phyloP scores from a whole-genome alignment of 2,888 invertebrate genomes.

The Agrotis exclamationis region DNA sequence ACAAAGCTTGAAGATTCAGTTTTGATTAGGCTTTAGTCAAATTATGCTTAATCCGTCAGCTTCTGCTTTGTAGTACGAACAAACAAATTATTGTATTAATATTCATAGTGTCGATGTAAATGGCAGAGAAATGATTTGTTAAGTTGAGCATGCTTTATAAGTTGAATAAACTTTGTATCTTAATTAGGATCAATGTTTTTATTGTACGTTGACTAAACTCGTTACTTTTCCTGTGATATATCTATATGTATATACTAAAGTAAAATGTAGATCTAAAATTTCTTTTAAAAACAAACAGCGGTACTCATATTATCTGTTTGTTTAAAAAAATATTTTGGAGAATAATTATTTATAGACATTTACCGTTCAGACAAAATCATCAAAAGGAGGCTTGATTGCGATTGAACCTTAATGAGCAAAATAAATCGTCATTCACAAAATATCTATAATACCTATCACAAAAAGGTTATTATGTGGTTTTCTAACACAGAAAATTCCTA shows the following conservation, averaged over 20 bases:
- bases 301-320: too few relatives aligned
- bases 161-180: conserved; percentile 1
- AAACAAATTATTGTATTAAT: conserved; percentile 11
- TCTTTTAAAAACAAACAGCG: too few relatives aligned
- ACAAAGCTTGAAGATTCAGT: conserved; percentile 14
- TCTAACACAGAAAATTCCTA: not conserved
- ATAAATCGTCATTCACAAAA: not conserved
- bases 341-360: too few relatives aligned
- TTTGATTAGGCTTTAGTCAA: conserved; percentile 31
- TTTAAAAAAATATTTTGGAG: too few relatives aligned
- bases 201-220: not conserved
- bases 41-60: conserved; percentile 15
- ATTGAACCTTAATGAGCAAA: not conserved
- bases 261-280: too few relatives aligned
- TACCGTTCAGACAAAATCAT: not conserved
- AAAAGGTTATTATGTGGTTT: not conserved
- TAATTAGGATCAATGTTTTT: conserved; percentile 21
- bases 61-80: conserved; percentile 35
- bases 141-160: conserved; percentile 18
- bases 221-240: conserved; percentile 4
- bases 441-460: not conserved
- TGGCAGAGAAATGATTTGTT: conserved; percentile 5
- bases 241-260: too few relatives aligned
- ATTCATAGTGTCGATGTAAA: conserved; percentile 29
- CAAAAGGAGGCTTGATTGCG: not conserved